These are phyloP conservation scores for Arenaria interpres DNA, from an alignment of 2,113 vertebrate genomes.

Conservation along the genomic window DNA sequence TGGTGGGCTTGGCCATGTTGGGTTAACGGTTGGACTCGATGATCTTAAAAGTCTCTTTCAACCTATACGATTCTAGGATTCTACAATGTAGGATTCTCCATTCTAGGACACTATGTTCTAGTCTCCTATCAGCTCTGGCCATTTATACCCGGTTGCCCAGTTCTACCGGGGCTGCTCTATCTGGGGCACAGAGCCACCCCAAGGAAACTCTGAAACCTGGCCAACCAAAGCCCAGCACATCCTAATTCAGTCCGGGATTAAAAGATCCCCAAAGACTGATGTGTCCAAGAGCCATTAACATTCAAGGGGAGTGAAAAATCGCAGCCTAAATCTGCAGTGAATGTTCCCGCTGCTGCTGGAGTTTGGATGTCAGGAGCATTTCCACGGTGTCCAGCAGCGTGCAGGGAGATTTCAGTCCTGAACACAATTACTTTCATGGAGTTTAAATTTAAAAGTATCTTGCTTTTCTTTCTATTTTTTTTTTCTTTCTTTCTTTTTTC, in stretches of 20 bases:
- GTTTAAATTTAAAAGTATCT: not conserved
- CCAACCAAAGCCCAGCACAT: not conserved
- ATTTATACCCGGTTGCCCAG: not conserved
- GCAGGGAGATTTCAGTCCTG: not conserved
- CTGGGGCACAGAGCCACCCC: rapidly evolving
- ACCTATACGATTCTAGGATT: not conserved
- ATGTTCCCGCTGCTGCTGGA: not conserved
- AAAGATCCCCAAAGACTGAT: not conserved
- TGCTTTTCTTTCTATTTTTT: not conserved
- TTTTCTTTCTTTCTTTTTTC: too few relatives aligned
- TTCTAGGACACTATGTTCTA: too few relatives aligned
- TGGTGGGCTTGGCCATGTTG: not conserved
- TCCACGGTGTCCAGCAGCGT: not conserved
- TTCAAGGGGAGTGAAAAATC: not conserved
- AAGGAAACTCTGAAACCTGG: rapidly evolving
- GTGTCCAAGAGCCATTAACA: not conserved
- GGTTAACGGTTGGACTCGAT: not conserved
- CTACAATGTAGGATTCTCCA: not conserved
- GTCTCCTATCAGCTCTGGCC: not conserved
- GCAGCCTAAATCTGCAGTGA: not conserved
- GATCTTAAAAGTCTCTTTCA: not conserved
- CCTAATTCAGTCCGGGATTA: not conserved
- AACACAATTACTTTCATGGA: not conserved
- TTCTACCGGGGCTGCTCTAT: not conserved
- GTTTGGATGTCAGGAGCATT: slow-evolving; percentile 34